Evolutionary conservation across 2,113 vertebrate genomes (phyloP), one percentile per base, ranked within the genome.

Genomic region (Prionailurus bengalensis): DNA sequence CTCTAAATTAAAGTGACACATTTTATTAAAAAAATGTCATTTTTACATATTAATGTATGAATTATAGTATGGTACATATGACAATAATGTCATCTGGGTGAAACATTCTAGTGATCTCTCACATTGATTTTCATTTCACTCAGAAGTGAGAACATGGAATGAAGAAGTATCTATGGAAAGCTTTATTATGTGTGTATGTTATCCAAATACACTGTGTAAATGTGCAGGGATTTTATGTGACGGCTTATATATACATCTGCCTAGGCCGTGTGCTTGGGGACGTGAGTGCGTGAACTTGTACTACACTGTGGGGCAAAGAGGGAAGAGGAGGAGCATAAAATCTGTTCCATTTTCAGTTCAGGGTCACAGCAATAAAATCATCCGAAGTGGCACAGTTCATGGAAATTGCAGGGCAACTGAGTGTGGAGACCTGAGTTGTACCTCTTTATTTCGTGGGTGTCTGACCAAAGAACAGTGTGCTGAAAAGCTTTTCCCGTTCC

Each of bases 1-100:
- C 97, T 98, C 97, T 98, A 99, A 98, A 98, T 98, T 98, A 98
- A 98, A 98, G 79, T 98, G 97, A 98, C 98, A 98, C 89, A 31
- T 98, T 99, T 98, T 98, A 98, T 98, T 98, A 96, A 98, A 98
- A 97, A 98, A 98, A 95, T 92, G 95, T 92, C 87, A 94, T 82
- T 96, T 99, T 98, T 98, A 97, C 94, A 97, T 98, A 97, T 94
- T 97, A 98, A 98, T 97, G 86, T 94, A 92, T 98, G 92, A 95
- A 94, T 98, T 97, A 98, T 98, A 91, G 71, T 97, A 94, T 97
- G 87, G 94, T 85, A 96, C 95, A 87, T 71, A 96, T 98, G 98
- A 98, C 98, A 98, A 96, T 95, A 95, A 97, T 95, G 95, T 95
- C 65, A 90, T 98, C 95, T 97, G 95, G 95, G 89, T 94, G 96